Conservation (phyloP, 2,888 invertebrate species). For the Invenusta paracnida region DNA sequence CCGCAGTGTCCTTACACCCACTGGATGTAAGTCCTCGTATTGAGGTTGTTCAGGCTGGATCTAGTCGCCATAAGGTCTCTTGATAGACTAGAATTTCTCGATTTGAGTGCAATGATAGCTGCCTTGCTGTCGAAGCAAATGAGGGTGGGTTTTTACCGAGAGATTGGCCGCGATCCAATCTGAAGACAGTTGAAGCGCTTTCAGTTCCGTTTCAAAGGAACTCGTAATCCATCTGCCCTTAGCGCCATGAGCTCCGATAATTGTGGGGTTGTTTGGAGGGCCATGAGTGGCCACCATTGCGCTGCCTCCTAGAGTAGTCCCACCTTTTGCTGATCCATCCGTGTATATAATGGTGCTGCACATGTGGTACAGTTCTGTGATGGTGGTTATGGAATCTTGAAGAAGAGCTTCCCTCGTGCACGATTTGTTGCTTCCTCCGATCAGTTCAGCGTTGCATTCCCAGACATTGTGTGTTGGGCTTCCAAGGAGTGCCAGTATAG, state of each 20-base stretch:
- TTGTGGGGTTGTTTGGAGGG: background rate
- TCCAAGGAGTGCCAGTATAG: background rate
- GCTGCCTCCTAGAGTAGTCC: background rate
- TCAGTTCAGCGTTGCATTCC: background rate
- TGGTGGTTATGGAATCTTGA: background rate
- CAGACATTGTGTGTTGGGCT: background rate
- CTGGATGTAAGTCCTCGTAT: background rate
- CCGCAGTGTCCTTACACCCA: background rate
- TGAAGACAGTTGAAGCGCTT: background rate
- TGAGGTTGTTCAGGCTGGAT: too few species aligned
- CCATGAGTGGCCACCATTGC: background rate
- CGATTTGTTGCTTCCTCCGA: background rate
- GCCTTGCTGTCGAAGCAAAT: too few species aligned
- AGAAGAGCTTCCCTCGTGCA: background rate
- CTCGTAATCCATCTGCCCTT: too few species aligned
- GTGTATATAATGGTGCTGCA: background rate
- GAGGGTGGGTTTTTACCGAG: too few species aligned
- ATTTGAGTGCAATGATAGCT: background rate
- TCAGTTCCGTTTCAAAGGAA: background rate
- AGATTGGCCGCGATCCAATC: background rate
- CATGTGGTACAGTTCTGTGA: background rate
- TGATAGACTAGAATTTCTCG: background rate
- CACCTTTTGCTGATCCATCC: background rate
- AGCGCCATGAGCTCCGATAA: background rate
- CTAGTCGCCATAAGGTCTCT: too few species aligned